A percentile compares a stretch with the other conserved stretches of the same genome.
phyloP scores from a whole-genome alignment of 2,888 invertebrate genomes.

The Liodrosophila aerea region DNA sequence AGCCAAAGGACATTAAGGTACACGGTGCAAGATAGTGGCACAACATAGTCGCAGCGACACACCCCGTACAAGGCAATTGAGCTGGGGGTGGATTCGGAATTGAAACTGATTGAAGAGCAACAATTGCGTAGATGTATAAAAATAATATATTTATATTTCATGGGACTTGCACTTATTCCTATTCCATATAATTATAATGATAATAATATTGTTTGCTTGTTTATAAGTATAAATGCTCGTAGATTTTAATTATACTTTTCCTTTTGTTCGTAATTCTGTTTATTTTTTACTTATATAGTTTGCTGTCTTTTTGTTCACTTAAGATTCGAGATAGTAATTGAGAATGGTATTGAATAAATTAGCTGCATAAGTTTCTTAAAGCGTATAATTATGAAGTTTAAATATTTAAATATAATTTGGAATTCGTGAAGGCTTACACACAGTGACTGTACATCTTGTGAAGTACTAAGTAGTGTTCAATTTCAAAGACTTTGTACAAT shows the following conservation, averaged over 20 bases:
- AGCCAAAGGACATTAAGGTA: slow-evolving; percentile 18
- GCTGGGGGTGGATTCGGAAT: slow-evolving; percentile 25
- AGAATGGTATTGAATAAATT: slow-evolving; percentile 20
- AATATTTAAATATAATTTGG: slow-evolving; percentile 54
- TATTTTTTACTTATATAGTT: too few relatives aligned
- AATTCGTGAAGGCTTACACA: slow-evolving; percentile 55
- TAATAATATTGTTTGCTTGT: slow-evolving; percentile 10
- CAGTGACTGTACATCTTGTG: too few relatives aligned
- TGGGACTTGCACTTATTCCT: slow-evolving; percentile 35
- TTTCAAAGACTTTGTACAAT: too few relatives aligned
- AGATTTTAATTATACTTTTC: slow-evolving; percentile 16
- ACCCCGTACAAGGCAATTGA: slow-evolving; percentile 13
- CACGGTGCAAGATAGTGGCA: slow-evolving; percentile 2
- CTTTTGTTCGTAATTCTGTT: slow-evolving; percentile 20
- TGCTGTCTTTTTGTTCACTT: slow-evolving; percentile 49
- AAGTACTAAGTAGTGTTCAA: too few relatives aligned
- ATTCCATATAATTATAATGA: slow-evolving; percentile 7
- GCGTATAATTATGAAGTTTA: slow-evolving; percentile 16
- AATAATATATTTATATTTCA: slow-evolving; percentile 24
- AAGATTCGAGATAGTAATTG: slow-evolving; percentile 33
- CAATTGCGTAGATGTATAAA: slow-evolving; percentile 5
- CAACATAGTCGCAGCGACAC: slow-evolving; percentile 4
- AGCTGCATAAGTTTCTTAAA: slow-evolving; percentile 19
- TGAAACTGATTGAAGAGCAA: slow-evolving; percentile 4
- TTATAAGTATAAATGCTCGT: slow-evolving; percentile 42